Evolutionary conservation across 2,113 vertebrate genomes (phyloP), one percentile per base, ranked within the genome.

Genomic region (Apodemus sylvaticus): DNA sequence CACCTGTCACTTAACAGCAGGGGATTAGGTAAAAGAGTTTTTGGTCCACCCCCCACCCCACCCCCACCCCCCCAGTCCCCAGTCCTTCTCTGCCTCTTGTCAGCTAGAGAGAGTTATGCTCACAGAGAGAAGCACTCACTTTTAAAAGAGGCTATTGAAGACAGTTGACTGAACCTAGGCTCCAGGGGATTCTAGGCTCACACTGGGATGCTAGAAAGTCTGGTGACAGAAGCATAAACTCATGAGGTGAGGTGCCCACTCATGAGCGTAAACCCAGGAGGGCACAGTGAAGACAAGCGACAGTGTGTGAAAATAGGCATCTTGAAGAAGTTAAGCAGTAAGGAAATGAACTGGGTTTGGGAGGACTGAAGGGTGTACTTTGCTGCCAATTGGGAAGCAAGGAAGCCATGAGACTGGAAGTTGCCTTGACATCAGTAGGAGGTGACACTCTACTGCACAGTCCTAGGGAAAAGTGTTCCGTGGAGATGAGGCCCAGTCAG

Each of bases 291-390:
- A 8, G 71, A 4, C 7, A 6, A 24, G 7, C 12, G 29, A 9
- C 0, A 1, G 10, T 26, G 5, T 19, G 34, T 42, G 85, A 77
- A 26, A 51, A 51, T 45, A 66, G 42, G 11, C 2, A 3, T 70
- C 74, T 3, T 45, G 64, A n/a, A 83, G 74, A 92, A 64, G 14
- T 0, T 78, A 81, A 51, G 74, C 1, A 16, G 19, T 0, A 17
- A 45, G 51, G 22, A n/a, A 51, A 16, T 3, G 7, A 10, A 0
- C 58, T 31, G 42, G 42, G 2, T 8, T 1, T 8, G 89, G 51
- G 36, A 11, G 45, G 34, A 0, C 0, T 5, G 73, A 60, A 2
- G 74, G 17, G 10, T 20, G 11, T 7, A 31, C 0, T n/a, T n/a
- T 42, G 42, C 19, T 16, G 85, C 0, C 31, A 20, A 20, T 20